Base-by-base conservation (phyloP, 2,888 invertebrate genomes). In the Carabus problematicus region DNA sequence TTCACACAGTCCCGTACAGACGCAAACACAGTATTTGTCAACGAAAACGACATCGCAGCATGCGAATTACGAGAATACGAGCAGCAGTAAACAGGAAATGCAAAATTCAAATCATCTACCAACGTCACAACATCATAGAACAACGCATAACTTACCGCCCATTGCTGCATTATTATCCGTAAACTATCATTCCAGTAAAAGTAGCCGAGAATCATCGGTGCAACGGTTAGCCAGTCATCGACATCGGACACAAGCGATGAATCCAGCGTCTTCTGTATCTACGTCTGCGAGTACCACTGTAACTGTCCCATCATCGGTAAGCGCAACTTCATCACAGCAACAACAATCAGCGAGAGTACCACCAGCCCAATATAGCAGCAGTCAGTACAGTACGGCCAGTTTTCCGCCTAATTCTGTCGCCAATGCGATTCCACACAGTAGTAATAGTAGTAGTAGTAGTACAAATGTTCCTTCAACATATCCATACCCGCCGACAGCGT, bases 71-170 rank as follows among this genome's bases (percentile, higher is more conserved):
- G 55, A 47, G n/a, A 64, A 59, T 43, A 40, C 56, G 62, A 64
- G 43, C 56, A 19, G 43, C 12, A 63, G 39, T 52, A 52, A 52
- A 52, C 52, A 2, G 7, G 39, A 61, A 3, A 19, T 41, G 18
- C 45, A 47, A 14, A 14, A 7, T 11, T 19, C 11, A n/a, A 14
- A 12, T 39, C 52, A 52, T 18, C 72, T 73, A 40, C 60, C 72
- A 64, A 72, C 71, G 4, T 73, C 76, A 8, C 77, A 78, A 70
- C 75, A 77, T 59, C 75, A 52, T 52, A 52, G 77, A 70, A 81
- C 80, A 18, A 82, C 83, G 56, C 85, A 85, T 76, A 85, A 85
- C 74, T 76, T 85, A 63, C 85, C 85, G 18, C 84, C 85, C 1
- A 84, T 85, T 49, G 85, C 84, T n/a, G 80, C 84, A 0, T 76